phyloP scores from a whole-genome alignment of 1,140 invertebrate genomes.

The Coelopa frigida region DNA sequence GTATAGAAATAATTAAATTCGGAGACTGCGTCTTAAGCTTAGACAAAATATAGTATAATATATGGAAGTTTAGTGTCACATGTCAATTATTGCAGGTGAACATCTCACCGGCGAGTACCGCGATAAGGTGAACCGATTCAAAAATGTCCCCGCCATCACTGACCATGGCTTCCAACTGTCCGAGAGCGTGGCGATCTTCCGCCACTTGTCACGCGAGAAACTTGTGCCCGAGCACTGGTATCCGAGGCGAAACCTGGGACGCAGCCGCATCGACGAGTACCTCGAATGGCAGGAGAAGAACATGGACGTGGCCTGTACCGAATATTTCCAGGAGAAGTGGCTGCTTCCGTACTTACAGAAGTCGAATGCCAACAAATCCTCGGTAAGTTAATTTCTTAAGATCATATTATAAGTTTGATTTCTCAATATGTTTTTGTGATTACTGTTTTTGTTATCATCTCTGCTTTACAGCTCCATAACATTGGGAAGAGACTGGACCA shows the following conservation, averaged over 20 bases:
- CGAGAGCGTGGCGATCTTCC: constrained; percentile 66
- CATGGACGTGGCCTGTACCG: constrained; percentile 56
- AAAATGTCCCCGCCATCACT: constrained; percentile 66
- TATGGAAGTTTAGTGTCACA: background rate
- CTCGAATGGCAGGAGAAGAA: constrained; percentile 82
- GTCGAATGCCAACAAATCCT: constrained; percentile 35
- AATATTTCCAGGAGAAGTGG: constrained; percentile 61
- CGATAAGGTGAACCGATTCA: constrained; percentile 63
- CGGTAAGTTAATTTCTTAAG: constrained; percentile 18
- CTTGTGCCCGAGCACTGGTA: constrained; percentile 63
- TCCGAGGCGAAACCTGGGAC: constrained; percentile 56
- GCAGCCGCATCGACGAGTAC: constrained; percentile 74
- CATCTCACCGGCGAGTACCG: constrained; percentile 63
- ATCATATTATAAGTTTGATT: background rate
- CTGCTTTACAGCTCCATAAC: constrained; percentile 21
- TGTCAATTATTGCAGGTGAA: constrained; percentile 50
- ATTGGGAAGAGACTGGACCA: constrained; percentile 52
- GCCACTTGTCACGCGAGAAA: constrained; percentile 48
- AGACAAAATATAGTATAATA: too few species aligned
- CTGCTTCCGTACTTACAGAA: constrained; percentile 48
- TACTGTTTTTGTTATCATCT: background rate
- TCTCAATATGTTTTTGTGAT: background rate
- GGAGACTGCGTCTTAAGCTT: too few species aligned
- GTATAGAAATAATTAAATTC: too few species aligned
- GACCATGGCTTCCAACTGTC: constrained; percentile 68